Conservation (phyloP, 2,888 invertebrate species). For the Laothoe populi region DNA sequence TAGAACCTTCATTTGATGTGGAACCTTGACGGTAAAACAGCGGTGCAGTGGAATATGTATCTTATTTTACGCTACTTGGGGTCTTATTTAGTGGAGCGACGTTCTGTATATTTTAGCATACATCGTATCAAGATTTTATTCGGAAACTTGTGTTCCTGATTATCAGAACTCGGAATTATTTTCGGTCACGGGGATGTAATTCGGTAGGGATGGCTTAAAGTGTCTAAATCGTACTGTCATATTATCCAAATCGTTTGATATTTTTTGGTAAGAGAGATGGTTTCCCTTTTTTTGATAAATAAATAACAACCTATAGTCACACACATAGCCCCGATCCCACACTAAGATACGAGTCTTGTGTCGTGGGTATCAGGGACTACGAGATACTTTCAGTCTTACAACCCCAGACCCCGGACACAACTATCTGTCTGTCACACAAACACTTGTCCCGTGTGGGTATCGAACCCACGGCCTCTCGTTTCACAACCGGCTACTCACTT, state of each 20-base stretch:
- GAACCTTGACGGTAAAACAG: conserved; percentile 29
- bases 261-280: not conserved
- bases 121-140: conserved; percentile 48
- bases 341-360: too few species aligned
- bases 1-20: conserved; percentile 42
- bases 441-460: too few species aligned
- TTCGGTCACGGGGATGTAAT: conserved; percentile 50
- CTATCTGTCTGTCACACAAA: too few species aligned
- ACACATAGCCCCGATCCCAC: too few species aligned
- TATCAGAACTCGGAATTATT: conserved; percentile 55
- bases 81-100: not conserved
- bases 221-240: conserved; percentile 51
- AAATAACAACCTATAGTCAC: too few species aligned
- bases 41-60: not conserved
- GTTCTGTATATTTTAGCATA: conserved; percentile 25
- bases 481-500: too few species aligned
- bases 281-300: too few species aligned
- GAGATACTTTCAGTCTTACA: too few species aligned
- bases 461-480: too few species aligned
- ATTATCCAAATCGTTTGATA: conserved; percentile 40
- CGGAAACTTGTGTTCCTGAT: conserved; percentile 57
- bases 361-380: too few species aligned
- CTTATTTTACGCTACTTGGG: not conserved
- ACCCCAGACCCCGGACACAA: too few species aligned
- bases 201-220: conserved; percentile 46